Evolutionary conservation across 2,888 invertebrate genomes (phyloP).

Genomic region (Cheilosia urbana): DNA sequence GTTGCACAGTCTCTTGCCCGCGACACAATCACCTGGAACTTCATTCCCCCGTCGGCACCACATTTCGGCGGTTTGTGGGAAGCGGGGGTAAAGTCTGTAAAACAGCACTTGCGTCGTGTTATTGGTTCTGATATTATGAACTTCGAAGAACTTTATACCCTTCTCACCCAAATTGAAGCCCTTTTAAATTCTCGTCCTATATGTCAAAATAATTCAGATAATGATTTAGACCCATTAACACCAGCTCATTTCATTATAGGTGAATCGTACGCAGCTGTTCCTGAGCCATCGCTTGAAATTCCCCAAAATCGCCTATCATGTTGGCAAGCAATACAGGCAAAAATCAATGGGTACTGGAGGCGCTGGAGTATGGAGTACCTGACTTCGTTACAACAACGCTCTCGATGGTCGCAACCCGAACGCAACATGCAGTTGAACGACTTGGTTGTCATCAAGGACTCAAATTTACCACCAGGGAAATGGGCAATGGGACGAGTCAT

Average conservation of each 20-base stretch:
- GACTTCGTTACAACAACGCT: too few species aligned
- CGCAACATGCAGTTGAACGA: too few species aligned
- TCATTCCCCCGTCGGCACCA: slow-evolving; percentile 62
- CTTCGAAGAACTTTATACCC: slow-evolving; percentile 11
- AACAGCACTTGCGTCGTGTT: slow-evolving; percentile 30
- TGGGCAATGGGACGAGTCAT: slow-evolving; percentile 41
- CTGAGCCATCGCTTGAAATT: neutral
- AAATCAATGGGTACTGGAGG: slow-evolving; percentile 24
- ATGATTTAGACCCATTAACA: too few species aligned
- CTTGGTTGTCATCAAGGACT: slow-evolving; percentile 29
- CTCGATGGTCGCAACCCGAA: too few species aligned
- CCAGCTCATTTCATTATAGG: too few species aligned
- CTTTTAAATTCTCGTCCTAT: too few species aligned
- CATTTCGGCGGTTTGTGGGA: slow-evolving; percentile 17
- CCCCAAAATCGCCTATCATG: too few species aligned
- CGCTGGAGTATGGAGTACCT: slow-evolving; percentile 48
- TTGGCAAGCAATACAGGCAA: too few species aligned
- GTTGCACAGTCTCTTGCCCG: slow-evolving; percentile 48
- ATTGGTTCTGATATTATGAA: slow-evolving; percentile 10
- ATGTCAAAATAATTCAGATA: too few species aligned
- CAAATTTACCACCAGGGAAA: slow-evolving; percentile 38
- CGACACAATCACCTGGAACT: slow-evolving; percentile 55
- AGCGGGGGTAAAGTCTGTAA: slow-evolving; percentile 47
- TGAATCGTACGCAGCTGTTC: neutral
- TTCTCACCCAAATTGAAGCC: too few species aligned